Conservation (phyloP, 2,888 invertebrate genomes). For the Drosophila nr. perissopoda region DNA sequence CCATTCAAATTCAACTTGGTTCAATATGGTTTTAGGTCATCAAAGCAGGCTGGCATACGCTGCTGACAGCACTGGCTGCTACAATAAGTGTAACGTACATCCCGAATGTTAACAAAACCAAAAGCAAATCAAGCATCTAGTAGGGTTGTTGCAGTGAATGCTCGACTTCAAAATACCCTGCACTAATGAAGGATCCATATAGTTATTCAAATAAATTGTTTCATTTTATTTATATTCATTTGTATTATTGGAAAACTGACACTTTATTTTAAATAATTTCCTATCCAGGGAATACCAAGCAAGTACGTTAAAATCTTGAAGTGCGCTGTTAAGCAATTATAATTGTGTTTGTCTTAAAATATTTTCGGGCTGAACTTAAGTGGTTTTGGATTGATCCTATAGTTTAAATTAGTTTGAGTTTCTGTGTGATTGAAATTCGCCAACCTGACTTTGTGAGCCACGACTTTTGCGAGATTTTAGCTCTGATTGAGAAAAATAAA, state of each 20-base stretch:
- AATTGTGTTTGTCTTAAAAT: neutral
- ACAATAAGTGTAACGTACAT: neutral
- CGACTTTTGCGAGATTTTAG: neutral
- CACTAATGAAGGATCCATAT: neutral
- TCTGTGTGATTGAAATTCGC: neutral
- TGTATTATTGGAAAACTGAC: neutral
- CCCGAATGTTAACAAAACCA: neutral
- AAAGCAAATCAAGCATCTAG: neutral
- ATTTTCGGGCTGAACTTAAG: neutral
- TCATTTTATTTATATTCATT: too few relatives aligned
- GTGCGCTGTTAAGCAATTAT: neutral
- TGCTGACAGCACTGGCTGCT: slow-evolving; percentile 1
- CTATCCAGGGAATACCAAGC: neutral
- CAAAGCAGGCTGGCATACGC: slow-evolving; percentile 13
- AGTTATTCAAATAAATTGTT: too few relatives aligned
- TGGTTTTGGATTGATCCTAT: neutral
- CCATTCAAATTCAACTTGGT: slow-evolving; percentile 42
- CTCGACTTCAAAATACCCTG: neutral
- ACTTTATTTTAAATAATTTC: neutral
- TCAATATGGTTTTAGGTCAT: slow-evolving; percentile 17
- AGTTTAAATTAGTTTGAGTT: neutral
- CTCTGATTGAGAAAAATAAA: neutral
- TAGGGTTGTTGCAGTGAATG: neutral
- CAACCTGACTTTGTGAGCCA: neutral
- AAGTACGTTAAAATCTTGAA: neutral